phyloP scores from a whole-genome alignment of 1,140 invertebrate genomes.

The Drosophila sp. region DNA sequence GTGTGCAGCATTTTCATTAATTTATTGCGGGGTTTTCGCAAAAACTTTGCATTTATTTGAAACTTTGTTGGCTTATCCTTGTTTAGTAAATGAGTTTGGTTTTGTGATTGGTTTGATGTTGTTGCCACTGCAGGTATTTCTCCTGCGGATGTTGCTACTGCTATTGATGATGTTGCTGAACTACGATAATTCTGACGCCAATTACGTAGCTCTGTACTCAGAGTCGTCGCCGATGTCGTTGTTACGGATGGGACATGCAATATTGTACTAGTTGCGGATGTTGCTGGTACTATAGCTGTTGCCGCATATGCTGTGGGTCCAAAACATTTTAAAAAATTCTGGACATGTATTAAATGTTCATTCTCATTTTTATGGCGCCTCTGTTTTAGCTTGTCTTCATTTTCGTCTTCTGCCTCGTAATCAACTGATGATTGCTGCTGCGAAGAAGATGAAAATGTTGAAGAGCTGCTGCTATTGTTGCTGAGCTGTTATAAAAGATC shows the following conservation, averaged over 20 bases:
- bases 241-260: not conserved
- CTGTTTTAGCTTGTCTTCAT: conserved; percentile 61
- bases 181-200: conserved; percentile 57
- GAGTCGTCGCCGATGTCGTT: conserved; percentile 12
- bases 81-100: conserved; percentile 12
- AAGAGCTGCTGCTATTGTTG: conserved; percentile 61
- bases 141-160: conserved; percentile 7
- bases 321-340: conserved; percentile 80
- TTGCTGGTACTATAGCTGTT: conserved; percentile 13
- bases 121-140: not conserved
- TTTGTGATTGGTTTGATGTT: conserved; percentile 19
- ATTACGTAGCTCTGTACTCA: conserved; percentile 43
- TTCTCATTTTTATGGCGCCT: conserved; percentile 56
- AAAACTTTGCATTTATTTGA: conserved; percentile 80
- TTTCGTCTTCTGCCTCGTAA: conserved; percentile 78
- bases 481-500: conserved; percentile 37
- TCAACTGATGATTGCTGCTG: conserved; percentile 72
- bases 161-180: not conserved
- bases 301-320: conserved; percentile 53
- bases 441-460: conserved; percentile 68
- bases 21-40: conserved; percentile 78
- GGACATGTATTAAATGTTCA: conserved; percentile 72
- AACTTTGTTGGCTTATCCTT: conserved; percentile 67
- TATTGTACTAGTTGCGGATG: not conserved
- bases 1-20: conserved; percentile 63